Evolutionary conservation across 2,113 vertebrate genomes (phyloP).

Genomic region (Chauna torquata): DNA sequence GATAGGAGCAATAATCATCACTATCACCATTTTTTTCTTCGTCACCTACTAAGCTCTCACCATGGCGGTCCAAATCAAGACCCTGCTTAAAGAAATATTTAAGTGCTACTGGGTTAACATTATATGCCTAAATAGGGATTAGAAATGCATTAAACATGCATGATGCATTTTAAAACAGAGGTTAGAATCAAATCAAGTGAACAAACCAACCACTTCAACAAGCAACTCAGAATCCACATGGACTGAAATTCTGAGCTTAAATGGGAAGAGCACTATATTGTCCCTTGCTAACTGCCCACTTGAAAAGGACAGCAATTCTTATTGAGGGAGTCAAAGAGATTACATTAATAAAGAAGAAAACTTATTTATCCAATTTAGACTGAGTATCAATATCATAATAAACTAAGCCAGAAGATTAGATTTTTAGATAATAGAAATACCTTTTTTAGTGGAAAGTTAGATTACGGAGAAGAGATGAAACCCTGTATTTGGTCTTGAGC

Average conservation of each 20-base stretch:
- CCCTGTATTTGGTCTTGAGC: not conserved
- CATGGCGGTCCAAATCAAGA: not conserved
- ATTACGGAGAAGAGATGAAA: not conserved
- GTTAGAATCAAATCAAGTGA: not conserved
- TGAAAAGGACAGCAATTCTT: not conserved
- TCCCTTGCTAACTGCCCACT: not conserved
- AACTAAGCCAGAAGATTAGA: not conserved
- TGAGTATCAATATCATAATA: not conserved
- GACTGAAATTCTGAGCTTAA: not conserved
- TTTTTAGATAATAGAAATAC: not conserved
- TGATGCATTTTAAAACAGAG: not conserved
- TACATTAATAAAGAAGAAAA: not conserved
- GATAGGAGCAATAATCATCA: not conserved
- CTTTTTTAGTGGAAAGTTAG: not conserved
- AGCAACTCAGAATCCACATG: not conserved
- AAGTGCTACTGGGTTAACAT: not conserved
- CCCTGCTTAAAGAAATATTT: not conserved
- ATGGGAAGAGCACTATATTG: not conserved
- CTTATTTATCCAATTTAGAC: not conserved
- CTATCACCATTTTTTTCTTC: accelerated
- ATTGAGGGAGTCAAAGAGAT: not conserved
- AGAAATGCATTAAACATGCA: not conserved
- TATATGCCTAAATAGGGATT: not conserved
- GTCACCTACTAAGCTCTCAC: not conserved
- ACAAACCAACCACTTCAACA: not conserved